Evolutionary conservation across 2,888 invertebrate species (phyloP), one percentile per base, ranked within the genome.

Genomic region (Sarcophaga caerulescens): DNA sequence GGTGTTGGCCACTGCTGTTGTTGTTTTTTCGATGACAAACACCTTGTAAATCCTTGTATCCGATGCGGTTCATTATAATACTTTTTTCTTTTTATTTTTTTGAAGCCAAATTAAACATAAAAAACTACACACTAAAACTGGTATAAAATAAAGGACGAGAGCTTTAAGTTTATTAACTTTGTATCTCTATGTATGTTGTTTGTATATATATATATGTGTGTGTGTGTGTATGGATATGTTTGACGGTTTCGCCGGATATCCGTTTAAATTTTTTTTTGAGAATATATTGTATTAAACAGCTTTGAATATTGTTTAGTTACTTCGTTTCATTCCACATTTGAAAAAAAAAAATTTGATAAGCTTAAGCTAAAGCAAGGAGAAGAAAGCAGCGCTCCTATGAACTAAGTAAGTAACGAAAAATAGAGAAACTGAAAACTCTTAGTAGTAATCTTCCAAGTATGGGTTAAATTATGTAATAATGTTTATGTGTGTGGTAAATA

Each of bases 191-290:
- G 4, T 14, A 47, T 14, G 47, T 65, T 57, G 21, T 57, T 47
- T 47, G 47, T 10, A 3, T 25, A 4, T 73, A 10, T 47, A 1
- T 47, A 44, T 21, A 19, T n/a, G 47, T 5, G 3, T 52, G 52
- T 57, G 6, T 35, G 6, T 35, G 6, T 35, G 1, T 35, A 35
- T 6, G 17, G 45, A 5, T 44, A 63, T 44, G 44, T 74, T 69
- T 84, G 78, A 63, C 45, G 69, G 75, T 81, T 85, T 73, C 35
- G 19, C 44, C 62, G 81, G 84, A 85, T 85, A 71, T 85, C 81
- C 84, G 76, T 68, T 71, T 45, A 76, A 44, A 12, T 21, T 78
- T 66, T 77, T 73, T 44, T 63, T 21, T 80, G 5, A 1, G 5
- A 17, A 35, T 35, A 5, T 35, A 44, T 6, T 8, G n/a, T n/a